Evolutionary conservation across 92 coral and sea anemone species (phyloP).

Genomic region (Palythoa grandiflora): DNA sequence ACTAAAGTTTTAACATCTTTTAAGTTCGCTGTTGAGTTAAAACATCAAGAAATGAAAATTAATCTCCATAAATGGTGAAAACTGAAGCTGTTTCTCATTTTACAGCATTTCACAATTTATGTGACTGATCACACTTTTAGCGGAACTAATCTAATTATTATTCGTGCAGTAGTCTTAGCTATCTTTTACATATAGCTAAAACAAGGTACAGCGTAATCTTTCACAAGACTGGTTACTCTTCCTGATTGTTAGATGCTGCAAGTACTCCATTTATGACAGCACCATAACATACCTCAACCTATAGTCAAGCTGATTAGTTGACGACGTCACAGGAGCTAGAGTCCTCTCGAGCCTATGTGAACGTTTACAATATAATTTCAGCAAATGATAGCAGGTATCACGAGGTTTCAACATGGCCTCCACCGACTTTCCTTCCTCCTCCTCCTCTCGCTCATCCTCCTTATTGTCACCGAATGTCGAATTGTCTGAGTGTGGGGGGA

Average conservation of each 20-base stretch:
- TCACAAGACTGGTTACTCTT: no score
- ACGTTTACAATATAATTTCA: slow-evolving; percentile 90
- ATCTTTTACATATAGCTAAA: no score
- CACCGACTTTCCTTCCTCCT: slow-evolving; percentile 53
- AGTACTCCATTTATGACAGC: background rate
- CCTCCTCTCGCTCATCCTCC: slow-evolving; percentile 1
- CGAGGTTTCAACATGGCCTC: slow-evolving; percentile 57
- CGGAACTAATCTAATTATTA: no score
- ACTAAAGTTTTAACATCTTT: no score
- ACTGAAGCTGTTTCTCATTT: background rate
- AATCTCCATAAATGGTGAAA: no score
- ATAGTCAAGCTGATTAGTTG: slow-evolving; percentile 85
- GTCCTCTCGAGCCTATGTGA: slow-evolving; percentile 91
- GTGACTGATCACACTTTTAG: no score
- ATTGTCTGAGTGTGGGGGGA: slow-evolving; percentile 79
- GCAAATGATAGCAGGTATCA: slow-evolving; percentile 95
- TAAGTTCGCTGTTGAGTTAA: no score
- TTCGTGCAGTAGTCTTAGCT: no score
- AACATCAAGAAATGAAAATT: no score
- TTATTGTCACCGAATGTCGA: background rate
- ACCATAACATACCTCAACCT: slow-evolving; percentile 81
- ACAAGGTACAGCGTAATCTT: no score
- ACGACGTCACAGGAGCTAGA: slow-evolving; percentile 89
- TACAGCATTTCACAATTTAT: no score
- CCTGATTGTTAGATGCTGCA: no score